A percentile compares a stretch with the other conserved stretches of the same genome.
Evolutionary conservation across 2,797 vertebrate species (phyloP).

Genomic region (Bryconaethiops microstoma): DNA sequence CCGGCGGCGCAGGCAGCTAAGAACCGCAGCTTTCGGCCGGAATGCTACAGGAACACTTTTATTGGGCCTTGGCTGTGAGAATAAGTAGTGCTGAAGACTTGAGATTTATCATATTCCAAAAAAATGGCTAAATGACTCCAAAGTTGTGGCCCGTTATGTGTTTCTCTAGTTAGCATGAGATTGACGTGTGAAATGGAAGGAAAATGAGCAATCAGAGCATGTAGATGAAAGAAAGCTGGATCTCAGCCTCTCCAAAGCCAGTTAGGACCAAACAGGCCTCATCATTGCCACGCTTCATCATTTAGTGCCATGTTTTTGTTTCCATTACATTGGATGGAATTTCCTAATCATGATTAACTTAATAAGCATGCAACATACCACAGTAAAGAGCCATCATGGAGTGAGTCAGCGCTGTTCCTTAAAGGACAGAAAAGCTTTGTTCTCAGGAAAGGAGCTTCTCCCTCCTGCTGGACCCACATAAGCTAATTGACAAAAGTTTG

Average conservation of each 20-base stretch:
- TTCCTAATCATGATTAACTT: constrained; percentile 26
- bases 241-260: neutral
- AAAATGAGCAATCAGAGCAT: neutral
- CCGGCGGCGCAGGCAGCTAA: neutral
- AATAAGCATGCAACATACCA: constrained; percentile 15
- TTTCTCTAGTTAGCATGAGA: too few species aligned
- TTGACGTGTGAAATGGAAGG: neutral
- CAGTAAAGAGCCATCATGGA: constrained; percentile 1
- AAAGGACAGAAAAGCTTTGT: constrained; percentile 16
- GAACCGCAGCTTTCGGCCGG: neutral
- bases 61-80: neutral
- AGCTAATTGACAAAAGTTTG: neutral
- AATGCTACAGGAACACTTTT: neutral
- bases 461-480: too few species aligned
- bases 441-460: neutral
- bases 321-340: constrained; percentile 21
- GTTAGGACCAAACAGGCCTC: constrained; percentile 13
- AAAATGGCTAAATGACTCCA: neutral
- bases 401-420: constrained; percentile 23
- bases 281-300: neutral
- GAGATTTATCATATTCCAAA: too few species aligned
- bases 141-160: neutral
- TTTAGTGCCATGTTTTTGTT: constrained; percentile 9
- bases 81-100: neutral
- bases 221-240: neutral